Evolutionary conservation across 2,888 invertebrate species (phyloP).

Genomic region (Drosophila mulleri): DNA sequence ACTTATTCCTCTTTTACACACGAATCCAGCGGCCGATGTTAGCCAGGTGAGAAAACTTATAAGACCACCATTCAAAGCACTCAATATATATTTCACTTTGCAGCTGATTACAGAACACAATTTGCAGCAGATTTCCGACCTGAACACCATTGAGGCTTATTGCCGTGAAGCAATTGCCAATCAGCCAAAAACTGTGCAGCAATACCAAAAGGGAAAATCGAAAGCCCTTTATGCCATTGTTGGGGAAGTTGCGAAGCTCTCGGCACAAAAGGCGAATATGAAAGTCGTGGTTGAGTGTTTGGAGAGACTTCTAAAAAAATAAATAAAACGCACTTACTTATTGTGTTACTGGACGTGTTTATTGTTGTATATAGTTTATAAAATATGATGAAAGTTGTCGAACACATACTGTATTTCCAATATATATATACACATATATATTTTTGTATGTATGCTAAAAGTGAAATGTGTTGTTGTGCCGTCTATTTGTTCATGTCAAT

Average conservation of each 20-base stretch:
- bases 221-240: conserved; percentile 89
- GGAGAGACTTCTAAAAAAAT: conserved; percentile 83
- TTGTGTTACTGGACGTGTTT: conserved; percentile 60
- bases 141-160: conserved; percentile 86
- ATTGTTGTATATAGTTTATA: conserved; percentile 58
- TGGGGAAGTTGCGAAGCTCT: conserved; percentile 87
- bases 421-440: conserved; percentile 34
- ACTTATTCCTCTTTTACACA: conserved; percentile 86
- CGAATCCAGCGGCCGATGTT: conserved; percentile 84
- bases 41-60: conserved; percentile 63
- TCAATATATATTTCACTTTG: not conserved
- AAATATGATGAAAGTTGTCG: conserved; percentile 48
- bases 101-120: conserved; percentile 88
- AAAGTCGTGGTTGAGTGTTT: conserved; percentile 87
- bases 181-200: conserved; percentile 88
- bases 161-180: conserved; percentile 88
- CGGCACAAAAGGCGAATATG: conserved; percentile 89
- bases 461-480: conserved; percentile 52
- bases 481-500: conserved; percentile 55
- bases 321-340: conserved; percentile 2
- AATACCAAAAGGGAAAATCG: conserved; percentile 89
- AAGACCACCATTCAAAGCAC: not conserved
- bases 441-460: conserved; percentile 31
- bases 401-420: conserved; percentile 51
- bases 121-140: conserved; percentile 88